These are phyloP conservation scores for Synanthedon vespiformis DNA, from an alignment of 2,888 invertebrate species.

Conservation along the genomic window DNA sequence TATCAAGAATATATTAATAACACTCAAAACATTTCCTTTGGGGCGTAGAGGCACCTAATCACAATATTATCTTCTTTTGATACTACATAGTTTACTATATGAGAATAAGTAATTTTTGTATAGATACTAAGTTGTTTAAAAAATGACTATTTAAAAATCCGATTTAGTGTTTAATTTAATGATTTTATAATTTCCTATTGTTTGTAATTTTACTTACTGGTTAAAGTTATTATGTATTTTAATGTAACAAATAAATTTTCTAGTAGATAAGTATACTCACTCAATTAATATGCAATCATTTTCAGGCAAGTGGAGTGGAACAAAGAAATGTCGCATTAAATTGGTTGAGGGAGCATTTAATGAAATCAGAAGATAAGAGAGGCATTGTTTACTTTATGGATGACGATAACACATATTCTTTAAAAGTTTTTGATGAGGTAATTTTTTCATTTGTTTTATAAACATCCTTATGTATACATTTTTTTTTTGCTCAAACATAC, in stretches of 20 bases:
- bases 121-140: too few relatives aligned
- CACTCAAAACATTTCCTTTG: too few relatives aligned
- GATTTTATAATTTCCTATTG: too few relatives aligned
- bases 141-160: too few relatives aligned
- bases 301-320: constrained; percentile 85
- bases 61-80: too few relatives aligned
- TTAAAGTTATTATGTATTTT: neutral
- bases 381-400: constrained; percentile 96
- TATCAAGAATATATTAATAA: too few relatives aligned
- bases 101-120: too few relatives aligned
- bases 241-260: neutral
- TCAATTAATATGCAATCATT: constrained; percentile 1
- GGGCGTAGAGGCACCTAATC: too few relatives aligned
- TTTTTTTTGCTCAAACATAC: too few relatives aligned
- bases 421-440: constrained; percentile 91
- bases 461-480: too few relatives aligned
- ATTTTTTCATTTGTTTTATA: constrained; percentile 3
- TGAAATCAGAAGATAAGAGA: constrained; percentile 59
- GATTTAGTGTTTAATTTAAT: too few relatives aligned
- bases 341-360: constrained; percentile 80
- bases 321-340: constrained; percentile 88
- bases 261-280: neutral
- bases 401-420: constrained; percentile 94
- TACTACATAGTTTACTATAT: too few relatives aligned
- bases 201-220: neutral